Evolutionary conservation across 1,140 invertebrate species (phyloP).

Genomic region (Agrypnia vestita): DNA sequence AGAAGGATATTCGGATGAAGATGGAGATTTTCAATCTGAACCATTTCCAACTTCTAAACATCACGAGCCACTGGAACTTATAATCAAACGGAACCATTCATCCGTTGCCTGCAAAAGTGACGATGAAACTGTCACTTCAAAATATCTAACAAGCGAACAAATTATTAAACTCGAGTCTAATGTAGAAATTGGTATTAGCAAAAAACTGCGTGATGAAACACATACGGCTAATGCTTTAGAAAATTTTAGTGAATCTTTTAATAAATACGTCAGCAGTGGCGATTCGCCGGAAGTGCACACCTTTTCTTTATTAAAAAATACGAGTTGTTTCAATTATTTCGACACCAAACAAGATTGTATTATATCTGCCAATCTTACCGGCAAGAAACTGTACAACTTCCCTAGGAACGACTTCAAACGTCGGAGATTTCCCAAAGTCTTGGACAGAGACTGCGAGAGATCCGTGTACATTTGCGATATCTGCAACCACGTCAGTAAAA

Average conservation of each 20-base stretch:
- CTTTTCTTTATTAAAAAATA: neutral
- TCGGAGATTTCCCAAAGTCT: neutral
- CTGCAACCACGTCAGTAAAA: constrained; percentile 3
- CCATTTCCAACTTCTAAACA: neutral
- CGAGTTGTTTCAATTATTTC: neutral
- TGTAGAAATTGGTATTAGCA: neutral
- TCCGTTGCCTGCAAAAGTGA: neutral
- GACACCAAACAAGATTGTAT: neutral
- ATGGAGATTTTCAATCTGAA: neutral
- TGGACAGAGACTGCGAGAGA: neutral
- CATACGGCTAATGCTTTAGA: neutral
- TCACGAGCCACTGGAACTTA: neutral
- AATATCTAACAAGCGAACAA: neutral
- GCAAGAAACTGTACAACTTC: neutral
- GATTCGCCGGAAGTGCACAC: neutral
- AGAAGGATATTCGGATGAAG: neutral
- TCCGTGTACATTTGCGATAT: constrained; percentile 6
- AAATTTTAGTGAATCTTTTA: neutral
- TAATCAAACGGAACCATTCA: neutral
- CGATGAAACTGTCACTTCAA: neutral
- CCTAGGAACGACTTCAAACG: constrained; percentile 10
- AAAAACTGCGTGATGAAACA: neutral
- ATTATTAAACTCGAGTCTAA: constrained; percentile 13
- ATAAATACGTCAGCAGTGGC: neutral
- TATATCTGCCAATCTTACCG: neutral